Evolutionary conservation across 2,888 invertebrate species (phyloP).

Genomic region (Lordiphosa andalusiaca): DNA sequence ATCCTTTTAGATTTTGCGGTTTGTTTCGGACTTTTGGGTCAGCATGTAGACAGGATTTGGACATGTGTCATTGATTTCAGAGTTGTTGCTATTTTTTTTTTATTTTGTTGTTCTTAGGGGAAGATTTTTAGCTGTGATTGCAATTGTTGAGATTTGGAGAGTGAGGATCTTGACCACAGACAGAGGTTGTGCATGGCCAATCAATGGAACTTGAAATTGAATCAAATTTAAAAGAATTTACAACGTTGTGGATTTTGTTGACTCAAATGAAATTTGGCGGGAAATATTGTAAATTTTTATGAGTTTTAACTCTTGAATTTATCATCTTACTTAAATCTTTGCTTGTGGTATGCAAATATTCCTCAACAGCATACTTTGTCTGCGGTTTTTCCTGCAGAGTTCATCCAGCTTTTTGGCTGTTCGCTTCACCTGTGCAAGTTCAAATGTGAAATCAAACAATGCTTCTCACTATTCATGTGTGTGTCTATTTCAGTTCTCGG

Average conservation of each 20-base stretch:
- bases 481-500: constrained; percentile 2
- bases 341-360: too few relatives aligned
- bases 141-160: constrained; percentile 22
- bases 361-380: background rate
- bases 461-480: constrained; percentile 11
- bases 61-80: constrained; percentile 22
- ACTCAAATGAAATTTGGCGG: constrained; percentile 23
- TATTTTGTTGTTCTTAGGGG: background rate
- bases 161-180: constrained; percentile 19
- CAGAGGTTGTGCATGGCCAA: constrained; percentile 8
- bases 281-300: background rate
- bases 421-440: constrained; percentile 27
- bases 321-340: too few relatives aligned
- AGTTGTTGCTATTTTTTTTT: constrained; percentile 8
- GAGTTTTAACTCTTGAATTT: too few relatives aligned
- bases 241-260: background rate
- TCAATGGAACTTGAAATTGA: constrained; percentile 7
- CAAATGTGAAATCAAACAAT: constrained; percentile 70
- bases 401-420: constrained; percentile 18
- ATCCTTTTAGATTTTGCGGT: constrained; percentile 58
- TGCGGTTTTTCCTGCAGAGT: constrained; percentile 3
- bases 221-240: constrained; percentile 1
- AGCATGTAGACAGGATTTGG: constrained; percentile 17
- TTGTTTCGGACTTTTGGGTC: constrained; percentile 27
- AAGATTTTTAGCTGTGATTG: constrained; percentile 19